Evolutionary conservation across 2,888 invertebrate species (phyloP).

Genomic region (Dasypogon diadema): DNA sequence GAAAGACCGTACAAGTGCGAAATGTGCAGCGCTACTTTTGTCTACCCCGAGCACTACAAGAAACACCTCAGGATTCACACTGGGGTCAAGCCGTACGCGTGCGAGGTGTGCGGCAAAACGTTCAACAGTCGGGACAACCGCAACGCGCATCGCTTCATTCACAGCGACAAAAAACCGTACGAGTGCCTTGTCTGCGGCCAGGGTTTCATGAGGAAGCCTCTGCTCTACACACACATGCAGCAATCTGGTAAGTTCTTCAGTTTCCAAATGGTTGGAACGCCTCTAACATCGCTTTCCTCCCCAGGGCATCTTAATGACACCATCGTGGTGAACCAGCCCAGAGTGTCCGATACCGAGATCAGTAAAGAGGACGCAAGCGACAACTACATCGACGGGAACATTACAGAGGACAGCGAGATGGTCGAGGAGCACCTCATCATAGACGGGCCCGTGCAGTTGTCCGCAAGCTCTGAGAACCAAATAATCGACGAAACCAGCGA

Average conservation of each 20-base stretch:
- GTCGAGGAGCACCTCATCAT: slow-evolving; percentile 52
- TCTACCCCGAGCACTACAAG: slow-evolving; percentile 85
- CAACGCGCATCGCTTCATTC: slow-evolving; percentile 86
- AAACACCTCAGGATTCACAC: slow-evolving; percentile 84
- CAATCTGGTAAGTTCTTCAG: slow-evolving; percentile 66
- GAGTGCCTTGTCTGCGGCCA: slow-evolving; percentile 84
- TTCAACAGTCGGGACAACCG: slow-evolving; percentile 88
- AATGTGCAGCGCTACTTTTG: slow-evolving; percentile 82
- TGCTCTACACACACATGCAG: slow-evolving; percentile 80
- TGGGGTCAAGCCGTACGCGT: slow-evolving; percentile 80
- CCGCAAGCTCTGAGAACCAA: slow-evolving; percentile 39
- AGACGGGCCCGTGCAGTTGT: slow-evolving; percentile 43
- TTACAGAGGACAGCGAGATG: slow-evolving; percentile 35
- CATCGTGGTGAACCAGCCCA: slow-evolving; percentile 85
- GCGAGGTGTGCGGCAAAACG: slow-evolving; percentile 85
- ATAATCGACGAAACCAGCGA: slow-evolving; percentile 23
- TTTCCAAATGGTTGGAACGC: neutral
- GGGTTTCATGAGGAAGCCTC: slow-evolving; percentile 86
- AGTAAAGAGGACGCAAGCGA: neutral
- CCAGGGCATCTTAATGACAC: slow-evolving; percentile 78
- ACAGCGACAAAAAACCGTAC: slow-evolving; percentile 88
- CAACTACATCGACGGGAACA: slow-evolving; percentile 17
- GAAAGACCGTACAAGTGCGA: slow-evolving; percentile 82
- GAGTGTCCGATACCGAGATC: slow-evolving; percentile 66
- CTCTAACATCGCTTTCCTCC: too few species aligned